Conservation (phyloP, 2,797 vertebrate species). For the Bryconaethiops microstoma region DNA sequence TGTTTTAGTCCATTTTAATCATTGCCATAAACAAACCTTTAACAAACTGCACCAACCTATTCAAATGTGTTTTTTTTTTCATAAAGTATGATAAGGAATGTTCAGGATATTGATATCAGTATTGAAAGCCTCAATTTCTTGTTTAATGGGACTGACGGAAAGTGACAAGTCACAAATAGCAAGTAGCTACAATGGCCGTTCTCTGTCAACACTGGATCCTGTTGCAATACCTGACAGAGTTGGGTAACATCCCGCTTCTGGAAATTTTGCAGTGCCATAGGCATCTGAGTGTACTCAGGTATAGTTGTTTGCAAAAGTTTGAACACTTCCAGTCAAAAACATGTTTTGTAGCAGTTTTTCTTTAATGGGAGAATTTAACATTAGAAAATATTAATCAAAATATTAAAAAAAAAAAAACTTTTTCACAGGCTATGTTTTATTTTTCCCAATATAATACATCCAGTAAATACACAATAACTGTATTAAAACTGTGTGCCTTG, state of each 20-base stretch:
- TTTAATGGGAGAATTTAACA: too few species aligned
- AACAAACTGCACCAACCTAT: neutral
- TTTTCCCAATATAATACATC: too few species aligned
- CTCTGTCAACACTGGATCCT: neutral
- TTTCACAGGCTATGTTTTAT: too few species aligned
- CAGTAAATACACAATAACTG: too few species aligned
- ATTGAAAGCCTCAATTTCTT: neutral
- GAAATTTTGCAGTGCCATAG: neutral
- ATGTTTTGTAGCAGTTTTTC: too few species aligned
- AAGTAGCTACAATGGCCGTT: neutral
- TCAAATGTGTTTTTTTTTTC: neutral
- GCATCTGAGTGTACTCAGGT: neutral
- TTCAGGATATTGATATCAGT: neutral
- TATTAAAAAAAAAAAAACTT: too few species aligned
- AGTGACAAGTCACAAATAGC: neutral
- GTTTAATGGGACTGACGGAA: neutral
- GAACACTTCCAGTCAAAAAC: too few species aligned
- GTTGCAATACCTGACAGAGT: constrained; percentile 6
- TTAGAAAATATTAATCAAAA: too few species aligned
- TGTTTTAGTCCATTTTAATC: neutral
- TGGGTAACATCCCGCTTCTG: neutral
- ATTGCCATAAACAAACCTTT: neutral
- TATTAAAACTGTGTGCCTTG: neutral
- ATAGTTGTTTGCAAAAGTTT: too few species aligned
- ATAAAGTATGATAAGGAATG: neutral